phyloP scores from a whole-genome alignment of 2,113 vertebrate genomes.

The Rhineura floridana region DNA sequence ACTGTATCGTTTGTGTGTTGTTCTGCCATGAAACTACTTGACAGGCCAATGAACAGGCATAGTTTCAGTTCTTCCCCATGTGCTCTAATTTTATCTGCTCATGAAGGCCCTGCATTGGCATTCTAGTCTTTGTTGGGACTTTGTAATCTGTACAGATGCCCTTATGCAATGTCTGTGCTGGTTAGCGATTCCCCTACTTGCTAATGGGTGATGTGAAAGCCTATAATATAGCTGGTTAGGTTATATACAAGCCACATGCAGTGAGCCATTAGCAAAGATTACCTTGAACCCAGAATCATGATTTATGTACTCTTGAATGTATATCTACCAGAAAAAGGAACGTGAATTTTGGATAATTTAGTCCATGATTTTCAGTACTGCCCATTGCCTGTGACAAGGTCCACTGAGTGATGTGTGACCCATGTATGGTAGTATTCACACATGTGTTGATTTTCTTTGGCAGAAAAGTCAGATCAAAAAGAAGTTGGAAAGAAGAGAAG shows the following conservation, averaged over 20 bases:
- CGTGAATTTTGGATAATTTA: neutral
- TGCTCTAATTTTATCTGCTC: neutral
- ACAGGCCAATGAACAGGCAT: neutral
- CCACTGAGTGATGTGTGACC: neutral
- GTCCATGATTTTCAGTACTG: neutral
- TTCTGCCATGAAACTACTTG: neutral
- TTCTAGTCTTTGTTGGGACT: neutral
- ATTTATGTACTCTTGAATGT: neutral
- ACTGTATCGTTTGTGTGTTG: neutral
- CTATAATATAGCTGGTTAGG: neutral
- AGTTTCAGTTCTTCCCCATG: neutral
- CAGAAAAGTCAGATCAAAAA: conserved; percentile 73
- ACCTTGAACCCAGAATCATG: neutral
- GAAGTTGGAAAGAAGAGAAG: conserved; percentile 76
- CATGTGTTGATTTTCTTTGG: conserved; percentile 52
- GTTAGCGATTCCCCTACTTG: neutral
- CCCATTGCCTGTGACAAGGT: neutral
- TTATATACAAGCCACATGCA: neutral
- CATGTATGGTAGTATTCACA: neutral
- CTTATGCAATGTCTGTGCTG: neutral
- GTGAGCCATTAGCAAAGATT: neutral
- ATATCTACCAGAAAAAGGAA: neutral
- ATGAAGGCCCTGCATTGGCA: neutral
- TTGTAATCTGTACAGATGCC: neutral
- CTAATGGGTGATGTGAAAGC: neutral